Evolutionary conservation across 2,113 vertebrate genomes (phyloP), one percentile per base, ranked within the genome.

Genomic region (Anarrhichthys ocellatus): DNA sequence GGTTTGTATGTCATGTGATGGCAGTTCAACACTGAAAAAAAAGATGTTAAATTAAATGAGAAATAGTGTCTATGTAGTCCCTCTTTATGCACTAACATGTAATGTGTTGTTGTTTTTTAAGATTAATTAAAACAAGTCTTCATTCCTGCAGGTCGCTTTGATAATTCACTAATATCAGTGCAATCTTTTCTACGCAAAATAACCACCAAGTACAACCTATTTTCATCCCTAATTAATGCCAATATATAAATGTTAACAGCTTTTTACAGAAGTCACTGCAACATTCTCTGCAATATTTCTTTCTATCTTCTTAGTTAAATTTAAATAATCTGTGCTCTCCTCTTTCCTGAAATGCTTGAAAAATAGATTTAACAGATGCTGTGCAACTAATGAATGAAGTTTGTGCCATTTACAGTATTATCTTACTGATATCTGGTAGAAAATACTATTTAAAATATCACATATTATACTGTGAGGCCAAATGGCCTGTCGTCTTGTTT

Each of bases 361-460:
- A 34, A 50, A 69, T 50, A 50, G 22, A 34, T 22, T 9, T 1
- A 9, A 66, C 17, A 6, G 40, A 9, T 48, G 29, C 40, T 73
- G 54, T 73, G 40, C n/a, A 62, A 32, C n/a, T 0, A 66, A 68
- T 68, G 17, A 48, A 46, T 44, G 6, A 9, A 0, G 18, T 54
- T 38, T 70, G 32, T 54, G 22, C 24, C 6, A 38, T 71, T 54
- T 54, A 15, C 24, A 44, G 18, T 13, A 29, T 11, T 22, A 40
- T 71, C 18, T 63, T 32, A 20, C 4, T 59, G 20, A 79, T 24
- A 58, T 80, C 52, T 68, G 32, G 15, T 68, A 5, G 22, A 73
- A 66, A 58, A 17, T 15, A 44, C n/a, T 32, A 1, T 58, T 46
- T 46, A 5, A 70, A 29, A 65, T 32, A 44, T 14, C 40, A 40